Evolutionary conservation across 2,113 vertebrate species (phyloP), one percentile per base, ranked within the genome.

Genomic region (Sylvia atricapilla): DNA sequence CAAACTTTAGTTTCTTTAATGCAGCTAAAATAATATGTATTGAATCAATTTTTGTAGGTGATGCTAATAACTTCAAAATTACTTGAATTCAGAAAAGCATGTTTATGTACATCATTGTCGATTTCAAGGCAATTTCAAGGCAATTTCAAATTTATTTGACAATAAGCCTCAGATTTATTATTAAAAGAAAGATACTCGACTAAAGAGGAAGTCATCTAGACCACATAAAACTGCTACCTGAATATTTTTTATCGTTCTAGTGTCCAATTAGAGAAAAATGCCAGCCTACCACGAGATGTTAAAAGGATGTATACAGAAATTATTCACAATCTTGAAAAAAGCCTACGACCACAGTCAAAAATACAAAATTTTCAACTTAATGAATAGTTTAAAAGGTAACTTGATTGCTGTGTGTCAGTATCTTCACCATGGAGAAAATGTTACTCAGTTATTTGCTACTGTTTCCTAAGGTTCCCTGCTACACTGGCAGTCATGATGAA

Each of bases 361-460:
- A 28, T 5, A 37, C 19, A 68, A 53, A 6, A 19, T 43, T 84
- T 81, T 69, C 30, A 56, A 16, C 4, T 62, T 62, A 41, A 2
- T 60, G 37, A 44, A 74, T 23, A 52, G 15, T 5, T 58, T 14
- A 44, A 68, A 81, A 59, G 5, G 9, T 44, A 18, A 41, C 7
- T 67, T 46, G 9, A 52, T 77, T 0, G 0, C 23, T 67, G 3
- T 1, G 0, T 27, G 47, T 64, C 12, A 24, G 6, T 33, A 13
- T 60, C 7, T 52, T 77, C 18, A 56, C 2, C 14, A 52, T 21
- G 17, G 35, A 52, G 23, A 62, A 77, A 76, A 53, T 74, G 13
- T 73, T 67, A 24, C 16, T 70, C 41, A 59, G 1, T 62, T 76
- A 2, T 47, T 39, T 76, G 10, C 31, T 24, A 20, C 27, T 53